Evolutionary conservation across 2,797 vertebrate species (phyloP), one percentile per base, ranked within the genome.

Genomic region (Poecilia wingei): DNA sequence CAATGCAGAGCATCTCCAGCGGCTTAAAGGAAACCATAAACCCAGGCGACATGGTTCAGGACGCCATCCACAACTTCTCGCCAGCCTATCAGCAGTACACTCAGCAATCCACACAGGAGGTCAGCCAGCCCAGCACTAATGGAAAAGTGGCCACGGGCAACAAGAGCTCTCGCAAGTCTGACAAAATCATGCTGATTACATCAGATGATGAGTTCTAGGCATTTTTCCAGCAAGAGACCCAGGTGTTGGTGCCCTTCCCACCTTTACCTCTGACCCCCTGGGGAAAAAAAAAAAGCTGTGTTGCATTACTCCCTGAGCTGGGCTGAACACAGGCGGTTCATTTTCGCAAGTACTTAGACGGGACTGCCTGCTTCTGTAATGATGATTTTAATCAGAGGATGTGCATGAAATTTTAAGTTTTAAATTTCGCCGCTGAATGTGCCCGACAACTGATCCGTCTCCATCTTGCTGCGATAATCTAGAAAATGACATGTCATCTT

Each of bases 1-100:
- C 97, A 0, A 97, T 99, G 97, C 97, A 98, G 92, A 99, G 98
- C 94, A 99, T 99, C 93, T 99, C 98, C 10, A 98, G 97, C 0
- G 97, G 98, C 14, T 94, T 98, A 88, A 98, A 98, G 93, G 98
- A 99, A 93, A 99, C 97, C 53, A 98, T 99, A 33, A 99, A 97
- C 82, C 97, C 97, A 0, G 97, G 97, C 47, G 98, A 99, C 84
- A 99, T 99, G 0, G 97, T 98, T 20, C 98, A 99, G 90, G 98
- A 99, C 0, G 97, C 98, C n/a, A 98, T 99, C 87, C 98, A 98
- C 94, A 98, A 98, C 95, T 98, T 98, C 95, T 98, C 97, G 0
- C 98, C 97, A 0, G 78, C 96, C 0, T 98, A 99, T 94, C 98
- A 99, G 93, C 97, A 99, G 89, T 98, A 98, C 92, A 97, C 96